Percentiles rank a stretch among this genome's conserved stretches.
Evolutionary conservation across 23 tunicate genomes (phyloP).

Genomic region (Corella eumyota): DNA sequence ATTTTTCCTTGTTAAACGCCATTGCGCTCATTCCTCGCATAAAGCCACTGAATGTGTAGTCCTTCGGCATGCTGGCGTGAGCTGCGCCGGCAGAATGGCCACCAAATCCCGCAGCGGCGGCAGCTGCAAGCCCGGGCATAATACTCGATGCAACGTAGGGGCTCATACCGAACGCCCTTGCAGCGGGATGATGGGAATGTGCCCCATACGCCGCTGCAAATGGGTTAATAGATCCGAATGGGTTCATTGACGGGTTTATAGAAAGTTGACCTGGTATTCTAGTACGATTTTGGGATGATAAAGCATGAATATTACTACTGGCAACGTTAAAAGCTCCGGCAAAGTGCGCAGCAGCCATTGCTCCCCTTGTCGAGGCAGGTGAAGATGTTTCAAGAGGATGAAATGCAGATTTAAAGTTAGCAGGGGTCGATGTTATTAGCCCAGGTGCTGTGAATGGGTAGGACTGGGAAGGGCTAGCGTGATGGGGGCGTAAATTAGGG

Average conservation of each 20-base stretch:
- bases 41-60: conserved; percentile 27
- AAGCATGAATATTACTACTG: neutral
- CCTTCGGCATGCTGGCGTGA: conserved; percentile 27
- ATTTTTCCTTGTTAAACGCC: conserved; percentile 22
- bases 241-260: conserved; percentile 1
- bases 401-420: conserved; percentile 22
- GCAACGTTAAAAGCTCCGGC: conserved; percentile 23
- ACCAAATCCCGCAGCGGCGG: conserved; percentile 19
- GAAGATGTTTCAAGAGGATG: conserved; percentile 7
- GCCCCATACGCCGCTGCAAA: conserved; percentile 13
- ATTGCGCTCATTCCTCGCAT: conserved; percentile 32
- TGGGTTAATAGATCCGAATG: conserved; percentile 5
- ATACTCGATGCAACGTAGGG: conserved; percentile 21
- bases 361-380: neutral
- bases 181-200: conserved; percentile 13
- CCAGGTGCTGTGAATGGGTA: conserved; percentile 2
- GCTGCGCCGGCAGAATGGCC: conserved; percentile 11
- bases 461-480: neutral
- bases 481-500: neutral
- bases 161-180: conserved; percentile 7
- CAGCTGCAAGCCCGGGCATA: conserved; percentile 26
- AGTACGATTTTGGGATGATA: neutral
- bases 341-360: conserved; percentile 2
- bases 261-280: conserved; percentile 5
- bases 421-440: conserved; percentile 3